A percentile compares a stretch with the other conserved stretches of the same genome.
Conservation (phyloP, 2,797 vertebrate species). For the Cossypha heuglini region DNA sequence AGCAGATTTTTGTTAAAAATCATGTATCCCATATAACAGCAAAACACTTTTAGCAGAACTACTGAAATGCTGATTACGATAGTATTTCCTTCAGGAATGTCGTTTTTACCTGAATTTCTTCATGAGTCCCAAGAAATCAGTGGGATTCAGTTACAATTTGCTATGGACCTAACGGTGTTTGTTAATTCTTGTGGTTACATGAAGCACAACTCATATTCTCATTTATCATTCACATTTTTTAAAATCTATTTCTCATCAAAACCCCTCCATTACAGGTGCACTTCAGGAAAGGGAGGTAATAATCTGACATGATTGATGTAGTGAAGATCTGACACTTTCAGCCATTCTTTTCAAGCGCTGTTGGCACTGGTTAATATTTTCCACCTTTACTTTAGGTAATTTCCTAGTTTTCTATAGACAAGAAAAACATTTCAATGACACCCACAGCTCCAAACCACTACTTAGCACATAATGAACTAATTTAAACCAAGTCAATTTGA, state of each 20-base stretch:
- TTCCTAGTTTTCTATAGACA: conserved; percentile 45
- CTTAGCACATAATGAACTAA: conserved; percentile 68
- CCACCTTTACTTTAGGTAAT: conserved; percentile 53
- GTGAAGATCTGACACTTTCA: conserved; percentile 15
- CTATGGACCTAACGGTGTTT: neutral
- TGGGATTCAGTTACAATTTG: neutral
- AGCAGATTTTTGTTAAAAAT: neutral
- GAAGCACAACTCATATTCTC: neutral
- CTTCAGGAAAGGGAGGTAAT: conserved; percentile 8
- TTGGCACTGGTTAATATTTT: conserved; percentile 48
- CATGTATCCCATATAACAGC: neutral
- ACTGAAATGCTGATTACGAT: neutral
- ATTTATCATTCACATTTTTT: neutral
- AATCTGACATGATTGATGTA: conserved; percentile 37
- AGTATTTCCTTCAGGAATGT: neutral
- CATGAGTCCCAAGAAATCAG: neutral
- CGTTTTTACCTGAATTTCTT: neutral
- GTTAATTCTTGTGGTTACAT: neutral
- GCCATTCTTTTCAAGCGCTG: conserved; percentile 43
- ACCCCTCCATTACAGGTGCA: neutral
- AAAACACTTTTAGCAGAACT: neutral
- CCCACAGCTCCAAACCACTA: conserved; percentile 50
- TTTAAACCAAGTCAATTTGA: conserved; percentile 51
- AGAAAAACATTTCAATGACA: conserved; percentile 59
- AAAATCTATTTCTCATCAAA: neutral